Evolutionary conservation across 2,797 vertebrate species (phyloP).

Genomic region (Clarias platycephalus): DNA sequence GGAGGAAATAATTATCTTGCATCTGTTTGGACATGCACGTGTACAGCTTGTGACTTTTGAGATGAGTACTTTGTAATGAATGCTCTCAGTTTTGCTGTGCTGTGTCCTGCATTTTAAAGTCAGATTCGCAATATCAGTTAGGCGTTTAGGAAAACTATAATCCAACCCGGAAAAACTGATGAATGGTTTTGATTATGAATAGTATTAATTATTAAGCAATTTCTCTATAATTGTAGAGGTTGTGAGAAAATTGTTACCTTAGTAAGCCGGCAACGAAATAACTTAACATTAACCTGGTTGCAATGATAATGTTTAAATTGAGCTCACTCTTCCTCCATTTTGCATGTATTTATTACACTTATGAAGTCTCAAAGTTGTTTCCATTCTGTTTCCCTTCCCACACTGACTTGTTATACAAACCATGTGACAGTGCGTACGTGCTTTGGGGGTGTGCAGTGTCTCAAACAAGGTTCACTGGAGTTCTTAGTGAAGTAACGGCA

Average conservation of each 20-base stretch:
- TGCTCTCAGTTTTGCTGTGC: background rate
- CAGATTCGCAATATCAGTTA: background rate
- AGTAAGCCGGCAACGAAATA: background rate
- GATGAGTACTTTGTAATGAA: background rate
- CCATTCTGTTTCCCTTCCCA: constrained; percentile 8
- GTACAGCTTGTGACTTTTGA: background rate
- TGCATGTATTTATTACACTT: background rate
- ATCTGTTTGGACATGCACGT: background rate
- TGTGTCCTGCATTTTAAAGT: no score
- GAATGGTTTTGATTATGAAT: background rate
- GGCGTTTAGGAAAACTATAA: background rate
- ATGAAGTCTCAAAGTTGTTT: background rate
- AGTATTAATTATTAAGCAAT: no score
- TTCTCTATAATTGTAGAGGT: background rate
- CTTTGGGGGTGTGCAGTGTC: constrained; percentile 9
- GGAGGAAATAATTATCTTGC: background rate
- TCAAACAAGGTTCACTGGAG: background rate
- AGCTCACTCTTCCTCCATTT: background rate
- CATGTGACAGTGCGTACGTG: constrained; percentile 29
- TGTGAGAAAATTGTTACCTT: background rate
- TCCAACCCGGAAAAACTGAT: background rate
- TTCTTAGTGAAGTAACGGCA: background rate
- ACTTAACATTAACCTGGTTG: background rate
- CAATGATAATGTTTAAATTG: background rate
- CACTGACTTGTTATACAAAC: constrained; percentile 11